These are phyloP conservation scores for Vulpes ferrilata DNA, from an alignment of 2,113 vertebrate genomes.

Conservation along the genomic window DNA sequence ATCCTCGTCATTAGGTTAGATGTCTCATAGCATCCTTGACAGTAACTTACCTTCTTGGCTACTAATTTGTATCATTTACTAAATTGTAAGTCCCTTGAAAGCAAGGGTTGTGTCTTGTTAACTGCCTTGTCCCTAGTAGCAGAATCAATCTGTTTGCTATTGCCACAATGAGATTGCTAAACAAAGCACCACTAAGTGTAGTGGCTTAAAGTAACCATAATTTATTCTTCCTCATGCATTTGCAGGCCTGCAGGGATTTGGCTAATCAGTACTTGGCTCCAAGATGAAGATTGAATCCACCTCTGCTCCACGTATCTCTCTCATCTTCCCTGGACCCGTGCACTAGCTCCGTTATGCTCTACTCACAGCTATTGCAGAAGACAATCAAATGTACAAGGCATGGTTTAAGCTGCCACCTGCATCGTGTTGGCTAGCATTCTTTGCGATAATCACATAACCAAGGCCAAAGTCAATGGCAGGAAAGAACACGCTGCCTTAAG, in stretches of 20 bases:
- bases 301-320: not conserved
- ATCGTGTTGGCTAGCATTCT: not conserved
- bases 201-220: not conserved
- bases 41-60: not conserved
- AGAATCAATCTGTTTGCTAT: not conserved
- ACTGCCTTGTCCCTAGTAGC: not conserved
- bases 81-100: not conserved
- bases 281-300: not conserved
- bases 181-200: not conserved
- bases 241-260: not conserved
- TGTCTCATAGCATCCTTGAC: not conserved
- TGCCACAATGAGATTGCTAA: not conserved
- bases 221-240: not conserved
- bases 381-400: not conserved
- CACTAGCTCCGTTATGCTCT: not conserved
- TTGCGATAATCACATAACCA: not conserved
- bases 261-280: not conserved
- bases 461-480: not conserved
- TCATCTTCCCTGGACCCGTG: not conserved
- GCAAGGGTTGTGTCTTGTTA: not conserved
- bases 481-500: not conserved
- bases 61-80: not conserved
- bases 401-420: not conserved
- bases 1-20: not conserved
- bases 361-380: not conserved